Percentiles rank a stretch among this genome's conserved stretches.
Conservation (phyloP, 2,113 vertebrate species). For the Tricholaema leucomelas region DNA sequence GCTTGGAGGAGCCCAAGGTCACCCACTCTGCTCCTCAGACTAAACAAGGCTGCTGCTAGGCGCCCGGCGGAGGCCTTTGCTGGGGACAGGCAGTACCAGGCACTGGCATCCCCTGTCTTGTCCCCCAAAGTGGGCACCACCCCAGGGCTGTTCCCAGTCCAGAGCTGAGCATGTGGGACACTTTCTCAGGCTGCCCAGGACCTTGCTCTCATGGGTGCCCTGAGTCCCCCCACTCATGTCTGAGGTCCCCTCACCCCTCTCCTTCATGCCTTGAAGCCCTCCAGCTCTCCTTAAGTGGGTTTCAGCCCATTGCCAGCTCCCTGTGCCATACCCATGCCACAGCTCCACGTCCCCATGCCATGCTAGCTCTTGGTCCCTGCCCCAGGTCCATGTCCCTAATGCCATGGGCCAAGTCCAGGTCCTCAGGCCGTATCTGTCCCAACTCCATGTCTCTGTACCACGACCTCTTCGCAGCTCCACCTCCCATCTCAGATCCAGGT, state of each 20-base stretch:
- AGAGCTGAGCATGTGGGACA: accelerated
- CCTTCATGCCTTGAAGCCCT: neutral
- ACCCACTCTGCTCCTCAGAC: neutral
- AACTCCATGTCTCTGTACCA: neutral
- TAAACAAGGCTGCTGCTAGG: neutral
- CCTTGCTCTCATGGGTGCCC: neutral
- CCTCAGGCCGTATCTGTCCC: neutral
- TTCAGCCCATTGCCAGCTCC: too few species aligned
- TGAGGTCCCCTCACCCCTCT: neutral
- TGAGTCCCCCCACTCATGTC: accelerated
- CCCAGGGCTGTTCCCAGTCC: neutral
- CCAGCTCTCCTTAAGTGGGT: neutral
- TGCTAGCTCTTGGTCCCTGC: neutral
- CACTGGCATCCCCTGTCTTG: neutral
- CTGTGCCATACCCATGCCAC: neutral
- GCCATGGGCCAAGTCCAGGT: neutral
- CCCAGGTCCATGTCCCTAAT: too few species aligned
- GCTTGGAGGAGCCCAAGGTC: neutral
- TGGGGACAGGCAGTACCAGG: neutral
- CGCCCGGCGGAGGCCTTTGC: accelerated
- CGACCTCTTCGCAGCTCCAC: neutral
- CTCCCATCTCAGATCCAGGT: neutral
- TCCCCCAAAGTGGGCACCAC: neutral
- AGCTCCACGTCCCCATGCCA: neutral
- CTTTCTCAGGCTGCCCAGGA: neutral